Evolutionary conservation across 2,113 vertebrate species (phyloP).

Genomic region (Turdus rufiventris): DNA sequence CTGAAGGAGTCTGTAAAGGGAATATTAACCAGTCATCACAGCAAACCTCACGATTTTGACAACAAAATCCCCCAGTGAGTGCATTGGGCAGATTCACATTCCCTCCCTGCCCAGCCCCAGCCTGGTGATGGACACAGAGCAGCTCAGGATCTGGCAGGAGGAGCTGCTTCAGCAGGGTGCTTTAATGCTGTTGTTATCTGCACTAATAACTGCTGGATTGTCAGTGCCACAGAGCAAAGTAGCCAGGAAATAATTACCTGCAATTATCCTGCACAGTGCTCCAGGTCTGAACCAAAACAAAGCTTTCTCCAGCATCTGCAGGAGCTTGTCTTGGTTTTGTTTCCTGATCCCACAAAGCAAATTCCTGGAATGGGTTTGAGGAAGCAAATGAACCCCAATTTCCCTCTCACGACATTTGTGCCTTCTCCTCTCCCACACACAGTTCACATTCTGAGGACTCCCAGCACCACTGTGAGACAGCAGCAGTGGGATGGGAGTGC

Average conservation of each 20-base stretch:
- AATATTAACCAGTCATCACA: background rate
- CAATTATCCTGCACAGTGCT: background rate
- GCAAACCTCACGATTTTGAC: background rate
- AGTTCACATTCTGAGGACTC: background rate
- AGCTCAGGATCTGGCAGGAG: background rate
- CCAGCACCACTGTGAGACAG: rapidly evolving
- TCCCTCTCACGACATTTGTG: background rate
- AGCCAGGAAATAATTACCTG: background rate
- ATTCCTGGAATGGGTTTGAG: background rate
- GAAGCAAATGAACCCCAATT: background rate
- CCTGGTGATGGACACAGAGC: background rate
- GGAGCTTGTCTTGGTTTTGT: background rate
- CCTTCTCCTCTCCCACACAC: background rate
- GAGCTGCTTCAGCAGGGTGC: background rate
- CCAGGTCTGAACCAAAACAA: background rate
- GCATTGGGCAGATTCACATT: rapidly evolving
- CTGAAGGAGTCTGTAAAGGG: background rate
- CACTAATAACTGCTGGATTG: background rate
- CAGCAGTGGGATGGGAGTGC: no score
- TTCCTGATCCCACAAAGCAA: background rate
- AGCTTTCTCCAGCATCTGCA: background rate
- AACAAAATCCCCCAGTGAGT: background rate
- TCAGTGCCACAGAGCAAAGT: background rate
- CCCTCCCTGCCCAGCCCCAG: background rate
- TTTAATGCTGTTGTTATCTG: background rate